phyloP scores from a whole-genome alignment of 1,140 invertebrate genomes.

The Pristionchus pacificus region DNA sequence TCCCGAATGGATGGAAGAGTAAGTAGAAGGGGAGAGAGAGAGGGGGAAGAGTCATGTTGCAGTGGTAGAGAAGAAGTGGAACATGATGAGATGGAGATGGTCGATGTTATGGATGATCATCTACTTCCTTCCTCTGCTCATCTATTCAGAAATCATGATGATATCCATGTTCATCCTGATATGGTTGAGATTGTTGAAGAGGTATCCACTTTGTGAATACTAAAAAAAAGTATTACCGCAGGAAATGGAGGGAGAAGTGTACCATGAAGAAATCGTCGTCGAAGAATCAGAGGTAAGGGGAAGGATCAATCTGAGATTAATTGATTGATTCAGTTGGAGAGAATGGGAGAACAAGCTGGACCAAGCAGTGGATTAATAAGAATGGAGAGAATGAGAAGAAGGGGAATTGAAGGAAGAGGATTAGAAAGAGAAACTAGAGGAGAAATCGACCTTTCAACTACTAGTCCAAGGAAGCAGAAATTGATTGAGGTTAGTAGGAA shows the following conservation, averaged over 20 bases:
- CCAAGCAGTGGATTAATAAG: not conserved
- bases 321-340: not conserved
- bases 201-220: not conserved
- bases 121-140: too few species aligned
- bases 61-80: too few species aligned
- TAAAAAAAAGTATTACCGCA: constrained; percentile 10
- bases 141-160: too few species aligned
- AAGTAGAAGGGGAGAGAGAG: too few species aligned
- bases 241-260: not conserved
- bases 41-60: too few species aligned
- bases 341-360: not conserved
- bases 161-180: too few species aligned
- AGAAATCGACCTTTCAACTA: not conserved
- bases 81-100: too few species aligned
- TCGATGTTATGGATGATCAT: too few species aligned
- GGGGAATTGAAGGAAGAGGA: not conserved
- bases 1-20: too few species aligned
- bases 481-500: not conserved
- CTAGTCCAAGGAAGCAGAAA: constrained; percentile 2
- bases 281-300: not conserved
- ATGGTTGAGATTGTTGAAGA: not conserved
- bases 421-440: not conserved
- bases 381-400: not conserved
- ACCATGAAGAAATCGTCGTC: constrained; percentile 13
- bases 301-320: not conserved